Conservation (phyloP, 2,797 vertebrate genomes). For the Manis javanica region DNA sequence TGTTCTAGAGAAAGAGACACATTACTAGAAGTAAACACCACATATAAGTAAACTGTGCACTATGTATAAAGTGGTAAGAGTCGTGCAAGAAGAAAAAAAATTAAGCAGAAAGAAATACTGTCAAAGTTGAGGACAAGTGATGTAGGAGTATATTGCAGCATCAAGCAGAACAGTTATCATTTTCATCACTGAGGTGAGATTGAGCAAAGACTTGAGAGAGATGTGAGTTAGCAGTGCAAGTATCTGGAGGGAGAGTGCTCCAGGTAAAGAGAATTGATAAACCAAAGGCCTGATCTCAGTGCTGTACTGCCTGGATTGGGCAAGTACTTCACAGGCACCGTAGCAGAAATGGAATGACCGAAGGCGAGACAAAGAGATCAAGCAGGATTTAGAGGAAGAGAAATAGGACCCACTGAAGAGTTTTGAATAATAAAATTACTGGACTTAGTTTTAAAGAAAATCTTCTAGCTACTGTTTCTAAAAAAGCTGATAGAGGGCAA, state of each 20-base stretch:
- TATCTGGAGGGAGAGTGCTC: neutral
- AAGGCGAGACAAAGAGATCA: neutral
- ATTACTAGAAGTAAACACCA: neutral
- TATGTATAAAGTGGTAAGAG: neutral
- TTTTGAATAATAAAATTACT: neutral
- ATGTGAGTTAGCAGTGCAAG: neutral
- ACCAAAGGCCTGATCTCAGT: neutral
- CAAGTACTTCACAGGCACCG: neutral
- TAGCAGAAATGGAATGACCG: neutral
- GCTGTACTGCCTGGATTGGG: neutral
- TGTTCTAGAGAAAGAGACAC: neutral
- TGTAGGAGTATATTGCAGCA: neutral
- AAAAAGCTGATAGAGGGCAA: neutral
- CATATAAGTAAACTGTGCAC: neutral
- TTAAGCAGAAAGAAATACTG: neutral
- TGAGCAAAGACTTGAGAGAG: neutral
- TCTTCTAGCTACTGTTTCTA: neutral
- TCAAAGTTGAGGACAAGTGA: neutral
- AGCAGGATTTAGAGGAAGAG: neutral
- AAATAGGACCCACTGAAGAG: neutral
- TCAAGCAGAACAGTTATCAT: neutral
- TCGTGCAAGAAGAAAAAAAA: neutral
- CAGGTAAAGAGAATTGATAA: neutral
- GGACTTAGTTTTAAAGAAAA: neutral
- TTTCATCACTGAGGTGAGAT: neutral